Conservation (phyloP, 2,888 invertebrate species). For the Cylloceria caligata region DNA sequence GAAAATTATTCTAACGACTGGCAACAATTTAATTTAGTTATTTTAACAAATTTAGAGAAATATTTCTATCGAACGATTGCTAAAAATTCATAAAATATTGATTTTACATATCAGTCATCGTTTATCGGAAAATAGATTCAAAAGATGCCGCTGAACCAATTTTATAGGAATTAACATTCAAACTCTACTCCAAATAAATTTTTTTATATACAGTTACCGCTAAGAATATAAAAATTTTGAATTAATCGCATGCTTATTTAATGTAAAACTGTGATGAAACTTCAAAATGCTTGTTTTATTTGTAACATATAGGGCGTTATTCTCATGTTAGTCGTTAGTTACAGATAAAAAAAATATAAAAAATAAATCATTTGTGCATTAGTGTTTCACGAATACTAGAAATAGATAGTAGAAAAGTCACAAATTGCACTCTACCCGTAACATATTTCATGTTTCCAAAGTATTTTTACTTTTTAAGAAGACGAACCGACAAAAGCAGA, state of each 20-base stretch:
- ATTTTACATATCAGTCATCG: not conserved
- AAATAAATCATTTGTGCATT: conserved; percentile 55
- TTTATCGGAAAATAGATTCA: not conserved
- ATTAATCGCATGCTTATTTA: conserved; percentile 75
- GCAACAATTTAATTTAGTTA: too few species aligned
- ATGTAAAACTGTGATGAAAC: conserved; percentile 54
- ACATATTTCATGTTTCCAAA: conserved; percentile 11
- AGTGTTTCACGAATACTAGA: conserved; percentile 56
- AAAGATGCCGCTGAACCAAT: not conserved
- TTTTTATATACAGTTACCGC: too few species aligned
- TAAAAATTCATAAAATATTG: not conserved
- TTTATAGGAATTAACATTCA: not conserved
- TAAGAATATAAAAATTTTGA: conserved; percentile 34
- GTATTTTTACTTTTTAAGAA: not conserved
- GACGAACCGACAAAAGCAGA: not conserved
- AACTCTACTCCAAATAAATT: not conserved
- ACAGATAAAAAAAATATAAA: conserved; percentile 1
- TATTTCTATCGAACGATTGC: not conserved
- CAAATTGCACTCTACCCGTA: conserved; percentile 59
- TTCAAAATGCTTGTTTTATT: conserved; percentile 78
- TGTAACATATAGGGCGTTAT: conserved; percentile 81
- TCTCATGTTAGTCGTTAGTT: conserved; percentile 78
- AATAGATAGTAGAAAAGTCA: conserved; percentile 64
- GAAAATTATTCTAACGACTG: conserved; percentile 1
- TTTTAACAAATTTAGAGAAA: too few species aligned